Evolutionary conservation across 2,797 vertebrate genomes (phyloP), one percentile per base, ranked within the genome.

Genomic region (Pangasius sanitwongsei): DNA sequence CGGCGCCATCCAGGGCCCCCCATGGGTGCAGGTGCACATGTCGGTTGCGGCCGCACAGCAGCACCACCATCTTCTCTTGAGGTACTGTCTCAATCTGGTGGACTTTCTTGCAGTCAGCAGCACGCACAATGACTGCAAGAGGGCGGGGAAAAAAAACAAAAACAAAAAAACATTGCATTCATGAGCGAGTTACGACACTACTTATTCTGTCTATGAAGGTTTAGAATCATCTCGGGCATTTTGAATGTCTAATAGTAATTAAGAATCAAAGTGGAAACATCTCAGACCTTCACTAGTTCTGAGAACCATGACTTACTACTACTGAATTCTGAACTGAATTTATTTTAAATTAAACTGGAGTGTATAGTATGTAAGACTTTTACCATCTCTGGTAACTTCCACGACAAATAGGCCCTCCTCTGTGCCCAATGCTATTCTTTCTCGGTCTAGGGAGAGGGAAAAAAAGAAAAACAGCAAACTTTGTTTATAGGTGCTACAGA

Each of bases 401-500:
- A 99, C 97, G 90, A 99, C 97, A 85, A 98, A 98, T 1, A 99
- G 95, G 8, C 98, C 98, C 55, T 99, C 98, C 91, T 99, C 98
- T 50, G 98, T 97, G 91, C 98, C 98, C 81, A 99, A 93, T 2
- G 96, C 97, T 75, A 99, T 97, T 90, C 98, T 96, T 91, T 99
- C 98, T 70, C 97, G 97, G 94, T 99, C 98, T 99, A 88, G 6
- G 12, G 94, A 31, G 88, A 41, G 75, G 65, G 77, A 75, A 90
- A 87, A 44, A 28, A 2, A 7, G 53, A n/a, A 28, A 72, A 61
- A 20, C 80, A 75, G 13, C 41, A 78, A 31, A 53, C 31, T 34
- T 63, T 59, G n/a, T 53, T 88, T 37, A 48, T 61, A 59, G 3
- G n/a, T 59, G 1, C 8, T 18, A 72, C 16, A 75, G 37, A 23